A percentile compares a stretch with the other conserved stretches of the same genome.
Conservation (phyloP, 2,888 invertebrate species). For the Napeogenes sylphis region DNA sequence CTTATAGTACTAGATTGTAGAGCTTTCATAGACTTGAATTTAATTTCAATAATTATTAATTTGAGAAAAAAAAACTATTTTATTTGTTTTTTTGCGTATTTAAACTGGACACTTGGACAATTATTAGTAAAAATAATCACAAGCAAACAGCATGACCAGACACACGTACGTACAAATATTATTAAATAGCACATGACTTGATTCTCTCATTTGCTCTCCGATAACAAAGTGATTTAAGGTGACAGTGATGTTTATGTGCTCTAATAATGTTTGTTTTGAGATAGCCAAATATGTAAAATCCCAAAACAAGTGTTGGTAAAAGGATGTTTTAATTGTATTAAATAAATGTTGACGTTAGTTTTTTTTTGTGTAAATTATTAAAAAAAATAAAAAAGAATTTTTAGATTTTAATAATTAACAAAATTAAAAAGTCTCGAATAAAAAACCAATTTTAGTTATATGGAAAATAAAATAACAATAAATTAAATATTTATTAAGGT, state of each 20-base stretch:
- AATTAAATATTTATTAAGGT: no score
- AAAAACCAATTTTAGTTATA: no score
- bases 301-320: background rate
- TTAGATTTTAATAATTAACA: no score
- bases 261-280: slow-evolving; percentile 28
- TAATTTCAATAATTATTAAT: no score
- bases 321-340: background rate
- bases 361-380: background rate
- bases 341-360: background rate
- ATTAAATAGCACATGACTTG: slow-evolving; percentile 51
- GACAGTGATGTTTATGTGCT: slow-evolving; percentile 29
- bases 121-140: background rate
- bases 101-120: no score
- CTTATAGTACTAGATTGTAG: no score
- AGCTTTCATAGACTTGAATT: no score
- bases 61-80: no score
- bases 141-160: slow-evolving; percentile 24
- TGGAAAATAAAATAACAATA: no score
- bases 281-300: slow-evolving; percentile 30
- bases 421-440: no score
- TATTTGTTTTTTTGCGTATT: no score
- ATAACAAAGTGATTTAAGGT: slow-evolving; percentile 34
- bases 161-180: slow-evolving; percentile 51
- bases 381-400: no score
- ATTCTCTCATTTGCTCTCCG: slow-evolving; percentile 38